Base-by-base conservation (phyloP, 2,113 vertebrate species). In the Percopsis transmontana region DNA sequence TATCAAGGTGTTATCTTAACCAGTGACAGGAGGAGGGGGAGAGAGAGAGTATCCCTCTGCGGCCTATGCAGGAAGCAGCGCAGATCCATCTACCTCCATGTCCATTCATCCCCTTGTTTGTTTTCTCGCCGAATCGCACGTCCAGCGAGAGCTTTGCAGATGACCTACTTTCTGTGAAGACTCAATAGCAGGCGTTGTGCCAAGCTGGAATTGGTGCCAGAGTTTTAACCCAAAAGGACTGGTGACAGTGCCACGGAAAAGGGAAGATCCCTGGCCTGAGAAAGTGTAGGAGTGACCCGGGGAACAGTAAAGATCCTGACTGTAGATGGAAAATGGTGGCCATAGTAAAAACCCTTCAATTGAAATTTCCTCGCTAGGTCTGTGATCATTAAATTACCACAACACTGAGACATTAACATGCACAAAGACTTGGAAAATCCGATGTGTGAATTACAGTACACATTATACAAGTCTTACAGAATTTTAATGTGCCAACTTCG, bases 161-260 rank as follows among this genome's bases (percentile, higher is more conserved):
- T 91, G 90, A 90, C 90, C 88, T 86, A 90, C 81, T 88, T 90
- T 83, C 76, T 60, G 66, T 79, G 72, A 78, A 70, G 71, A 79
- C 88, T 91, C 85, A 91, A 88, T 91, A 82, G 86, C 48, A 65
- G 66, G 52, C 1, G 19, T 63, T 58, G 66, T 87, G 81, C 87
- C 88, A 87, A 79, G 61, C 8, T 4, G 3, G 51, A 70, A 55
- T 60, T 38, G 60, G 55, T 87, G 89, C 87, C 87, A 89, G 84
- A 33, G 45, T 47, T 71, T 61, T 74, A 64, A 52, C 75, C 70
- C 66, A 45, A 20, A 68, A 71, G 51, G 61, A 77, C 74, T 12
- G 61, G 62, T 60, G 66, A 74, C 74, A 39, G 70, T 62, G 60
- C 38, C 13, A 40, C 10, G 77, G 76, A 80, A 77, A 79, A 77